phyloP scores from a whole-genome alignment of 2,797 vertebrate genomes.

The Notoglanidium macrostoma region DNA sequence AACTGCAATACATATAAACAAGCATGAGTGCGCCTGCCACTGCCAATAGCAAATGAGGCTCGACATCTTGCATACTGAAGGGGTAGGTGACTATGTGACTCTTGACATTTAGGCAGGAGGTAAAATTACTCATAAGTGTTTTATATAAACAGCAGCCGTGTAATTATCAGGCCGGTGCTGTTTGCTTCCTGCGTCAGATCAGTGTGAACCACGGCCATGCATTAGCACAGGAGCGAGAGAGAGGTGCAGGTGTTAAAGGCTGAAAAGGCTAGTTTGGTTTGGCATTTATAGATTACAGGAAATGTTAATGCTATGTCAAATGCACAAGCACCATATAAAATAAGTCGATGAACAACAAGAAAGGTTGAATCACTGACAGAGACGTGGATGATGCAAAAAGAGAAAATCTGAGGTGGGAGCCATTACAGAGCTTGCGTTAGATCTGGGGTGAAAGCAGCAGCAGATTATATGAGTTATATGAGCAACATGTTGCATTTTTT shows the following conservation, averaged over 20 bases:
- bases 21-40: slow-evolving; percentile 11
- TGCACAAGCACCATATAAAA: slow-evolving; percentile 25
- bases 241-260: slow-evolving; percentile 30
- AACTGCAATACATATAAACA: slow-evolving; percentile 30
- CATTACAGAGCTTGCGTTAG: slow-evolving; percentile 23
- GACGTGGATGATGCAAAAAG: slow-evolving; percentile 30
- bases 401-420: slow-evolving; percentile 33
- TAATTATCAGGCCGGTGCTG: slow-evolving; percentile 36
- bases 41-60: slow-evolving; percentile 19
- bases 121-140: slow-evolving; percentile 56
- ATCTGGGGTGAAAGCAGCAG: slow-evolving; percentile 3
- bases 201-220: slow-evolving; percentile 17
- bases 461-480: slow-evolving; percentile 4
- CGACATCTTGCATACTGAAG: slow-evolving; percentile 26
- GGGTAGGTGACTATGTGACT: slow-evolving; percentile 9
- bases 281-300: slow-evolving; percentile 43
- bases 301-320: slow-evolving; percentile 28
- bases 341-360: slow-evolving; percentile 18
- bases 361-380: slow-evolving; percentile 14
- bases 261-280: slow-evolving; percentile 41
- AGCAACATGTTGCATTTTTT: slow-evolving; percentile 13
- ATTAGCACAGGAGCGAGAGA: slow-evolving; percentile 20
- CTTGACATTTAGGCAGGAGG: slow-evolving; percentile 47
- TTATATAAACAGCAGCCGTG: slow-evolving; percentile 51
- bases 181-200: slow-evolving; percentile 1